Evolutionary conservation across 2,113 vertebrate species (phyloP).

Genomic region (Burhinus bistriatus): DNA sequence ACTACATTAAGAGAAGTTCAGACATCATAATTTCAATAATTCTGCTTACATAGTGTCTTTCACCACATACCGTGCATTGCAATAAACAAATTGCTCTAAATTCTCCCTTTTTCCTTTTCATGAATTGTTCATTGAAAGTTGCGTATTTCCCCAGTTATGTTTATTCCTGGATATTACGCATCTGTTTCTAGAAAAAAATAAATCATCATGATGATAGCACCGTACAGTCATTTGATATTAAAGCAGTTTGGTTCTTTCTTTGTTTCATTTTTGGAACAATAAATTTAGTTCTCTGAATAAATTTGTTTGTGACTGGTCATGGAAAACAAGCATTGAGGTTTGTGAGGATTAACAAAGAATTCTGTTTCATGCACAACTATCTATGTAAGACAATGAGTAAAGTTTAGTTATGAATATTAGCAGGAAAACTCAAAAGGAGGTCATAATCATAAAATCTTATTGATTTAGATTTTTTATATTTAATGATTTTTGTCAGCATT

Average conservation of each 20-base stretch:
- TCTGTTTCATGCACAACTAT: background rate
- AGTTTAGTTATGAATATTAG: background rate
- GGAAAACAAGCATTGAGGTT: background rate
- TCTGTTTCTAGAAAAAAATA: background rate
- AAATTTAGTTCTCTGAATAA: background rate
- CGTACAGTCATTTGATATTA: background rate
- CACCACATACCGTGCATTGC: background rate
- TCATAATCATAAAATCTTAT: background rate
- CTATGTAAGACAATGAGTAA: background rate
- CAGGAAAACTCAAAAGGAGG: background rate
- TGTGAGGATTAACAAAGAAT: background rate
- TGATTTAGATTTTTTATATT: background rate
- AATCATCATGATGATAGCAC: background rate
- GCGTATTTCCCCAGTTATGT: background rate
- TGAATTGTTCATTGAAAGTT: background rate
- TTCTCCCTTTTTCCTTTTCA: background rate
- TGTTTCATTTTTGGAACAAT: background rate
- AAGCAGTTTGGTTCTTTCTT: background rate
- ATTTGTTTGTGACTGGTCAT: background rate
- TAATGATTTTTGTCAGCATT: background rate
- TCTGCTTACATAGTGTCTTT: background rate
- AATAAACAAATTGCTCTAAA: background rate
- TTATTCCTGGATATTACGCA: background rate
- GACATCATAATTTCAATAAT: background rate
- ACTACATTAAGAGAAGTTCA: background rate